Percentiles rank a stretch among this genome's conserved stretches.
These are phyloP conservation scores for Cavia porcellus DNA, from an alignment of 2,113 vertebrate species.

Conservation along the genomic window DNA sequence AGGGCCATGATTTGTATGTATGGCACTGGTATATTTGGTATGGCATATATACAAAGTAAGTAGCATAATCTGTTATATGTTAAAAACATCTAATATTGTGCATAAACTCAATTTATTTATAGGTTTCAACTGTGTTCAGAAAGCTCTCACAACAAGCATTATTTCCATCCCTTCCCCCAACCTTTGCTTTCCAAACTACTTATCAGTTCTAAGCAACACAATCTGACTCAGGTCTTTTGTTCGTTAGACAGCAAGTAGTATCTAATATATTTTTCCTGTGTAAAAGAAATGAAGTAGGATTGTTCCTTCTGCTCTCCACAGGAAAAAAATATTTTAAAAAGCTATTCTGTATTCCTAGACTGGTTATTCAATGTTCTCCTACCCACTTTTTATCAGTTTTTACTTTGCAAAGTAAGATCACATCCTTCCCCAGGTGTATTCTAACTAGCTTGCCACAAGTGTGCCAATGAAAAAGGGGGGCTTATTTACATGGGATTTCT, in stretches of 20 bases:
- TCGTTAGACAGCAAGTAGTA: neutral
- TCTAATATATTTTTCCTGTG: neutral
- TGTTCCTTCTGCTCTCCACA: neutral
- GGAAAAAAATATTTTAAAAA: neutral
- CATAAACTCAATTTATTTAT: neutral
- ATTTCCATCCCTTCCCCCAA: neutral
- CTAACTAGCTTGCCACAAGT: neutral
- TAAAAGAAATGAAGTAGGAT: neutral
- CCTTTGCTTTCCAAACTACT: constrained; percentile 45
- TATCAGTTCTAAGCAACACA: constrained; percentile 3
- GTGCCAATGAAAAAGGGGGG: neutral
- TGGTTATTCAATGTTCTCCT: constrained; percentile 6
- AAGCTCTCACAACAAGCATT: neutral
- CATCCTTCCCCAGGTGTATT: neutral
- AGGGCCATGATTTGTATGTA: no score
- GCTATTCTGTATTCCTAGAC: neutral
- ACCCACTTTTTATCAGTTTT: neutral
- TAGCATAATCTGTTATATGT: neutral
- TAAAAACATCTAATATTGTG: constrained; percentile 4
- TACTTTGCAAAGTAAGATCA: neutral
- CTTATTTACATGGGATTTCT: constrained; percentile 1
- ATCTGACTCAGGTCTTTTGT: neutral
- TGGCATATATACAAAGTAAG: neutral
- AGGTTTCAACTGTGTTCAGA: constrained; percentile 50
- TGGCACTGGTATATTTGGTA: neutral